Evolutionary conservation across 1,140 invertebrate species (phyloP).

Genomic region (Eriosoma lanigerum): DNA sequence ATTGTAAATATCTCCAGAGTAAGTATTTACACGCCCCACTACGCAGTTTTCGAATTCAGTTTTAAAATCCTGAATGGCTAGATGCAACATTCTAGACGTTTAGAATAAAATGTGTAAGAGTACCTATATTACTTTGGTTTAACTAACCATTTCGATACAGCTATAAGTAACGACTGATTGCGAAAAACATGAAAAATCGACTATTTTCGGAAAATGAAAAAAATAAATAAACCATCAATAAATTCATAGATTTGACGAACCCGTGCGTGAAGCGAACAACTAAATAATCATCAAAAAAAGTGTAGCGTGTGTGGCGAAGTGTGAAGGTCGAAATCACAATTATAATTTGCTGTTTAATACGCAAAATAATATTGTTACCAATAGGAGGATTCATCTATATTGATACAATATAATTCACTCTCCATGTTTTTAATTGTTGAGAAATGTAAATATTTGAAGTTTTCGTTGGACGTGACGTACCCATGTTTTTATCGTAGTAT

Average conservation of each 20-base stretch:
- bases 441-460: no score
- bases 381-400: background rate
- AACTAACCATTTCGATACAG: background rate
- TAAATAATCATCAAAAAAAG: constrained; percentile 27
- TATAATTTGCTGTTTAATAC: background rate
- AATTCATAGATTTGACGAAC: constrained; percentile 13
- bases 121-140: no score
- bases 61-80: background rate
- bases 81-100: background rate
- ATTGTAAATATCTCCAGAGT: background rate
- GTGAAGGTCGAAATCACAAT: constrained; percentile 34
- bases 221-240: background rate
- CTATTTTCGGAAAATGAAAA: background rate
- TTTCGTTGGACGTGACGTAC: no score
- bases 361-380: background rate
- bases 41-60: background rate
- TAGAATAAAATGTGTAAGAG: no score
- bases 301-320: constrained; percentile 10
- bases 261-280: constrained; percentile 42
- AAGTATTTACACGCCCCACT: background rate
- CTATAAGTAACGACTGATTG: constrained; percentile 10
- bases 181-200: background rate
- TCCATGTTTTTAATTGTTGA: no score
- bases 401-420: background rate
- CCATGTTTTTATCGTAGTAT: no score